phyloP scores from a whole-genome alignment of 2,888 invertebrate genomes.

The Tiphia femorata region DNA sequence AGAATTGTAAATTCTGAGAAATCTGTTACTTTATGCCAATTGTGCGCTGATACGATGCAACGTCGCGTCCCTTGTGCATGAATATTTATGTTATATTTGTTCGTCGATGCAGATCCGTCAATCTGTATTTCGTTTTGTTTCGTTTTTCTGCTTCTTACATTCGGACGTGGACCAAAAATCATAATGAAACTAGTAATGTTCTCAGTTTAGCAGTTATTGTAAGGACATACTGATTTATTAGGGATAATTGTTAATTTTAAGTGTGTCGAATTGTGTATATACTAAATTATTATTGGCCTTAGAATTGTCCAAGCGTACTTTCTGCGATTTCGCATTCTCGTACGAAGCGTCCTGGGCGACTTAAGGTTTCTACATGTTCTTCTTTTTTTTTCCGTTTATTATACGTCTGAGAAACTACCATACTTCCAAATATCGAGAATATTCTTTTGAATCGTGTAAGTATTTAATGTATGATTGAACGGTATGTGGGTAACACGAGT shows the following conservation, averaged over 20 bases:
- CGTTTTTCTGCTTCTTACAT: constrained; percentile 30
- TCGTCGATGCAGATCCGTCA: constrained; percentile 28
- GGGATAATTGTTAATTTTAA: constrained; percentile 52
- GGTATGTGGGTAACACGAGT: constrained; percentile 48
- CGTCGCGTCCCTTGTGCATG: not conserved
- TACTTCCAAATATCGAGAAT: constrained; percentile 40
- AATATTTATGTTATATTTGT: constrained; percentile 23
- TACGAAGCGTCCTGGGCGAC: too few relatives aligned
- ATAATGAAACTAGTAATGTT: too few relatives aligned
- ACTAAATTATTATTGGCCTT: constrained; percentile 62
- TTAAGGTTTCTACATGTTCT: constrained; percentile 23
- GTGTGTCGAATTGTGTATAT: constrained; percentile 57
- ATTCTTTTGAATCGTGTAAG: constrained; percentile 42
- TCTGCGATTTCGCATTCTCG: too few relatives aligned
- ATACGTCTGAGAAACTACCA: constrained; percentile 27
- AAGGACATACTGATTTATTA: constrained; percentile 35
- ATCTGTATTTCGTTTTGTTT: constrained; percentile 26
- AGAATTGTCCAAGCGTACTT: too few relatives aligned
- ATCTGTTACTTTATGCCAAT: constrained; percentile 40
- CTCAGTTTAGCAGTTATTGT: constrained; percentile 9
- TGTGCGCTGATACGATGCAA: constrained; percentile 14
- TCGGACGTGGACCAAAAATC: constrained; percentile 49
- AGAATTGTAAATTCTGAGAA: constrained; percentile 55
- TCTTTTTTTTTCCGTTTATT: not conserved
- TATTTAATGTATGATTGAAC: constrained; percentile 45